Conservation (phyloP, 2,113 vertebrate species). For the Oenanthe melanoleuca region DNA sequence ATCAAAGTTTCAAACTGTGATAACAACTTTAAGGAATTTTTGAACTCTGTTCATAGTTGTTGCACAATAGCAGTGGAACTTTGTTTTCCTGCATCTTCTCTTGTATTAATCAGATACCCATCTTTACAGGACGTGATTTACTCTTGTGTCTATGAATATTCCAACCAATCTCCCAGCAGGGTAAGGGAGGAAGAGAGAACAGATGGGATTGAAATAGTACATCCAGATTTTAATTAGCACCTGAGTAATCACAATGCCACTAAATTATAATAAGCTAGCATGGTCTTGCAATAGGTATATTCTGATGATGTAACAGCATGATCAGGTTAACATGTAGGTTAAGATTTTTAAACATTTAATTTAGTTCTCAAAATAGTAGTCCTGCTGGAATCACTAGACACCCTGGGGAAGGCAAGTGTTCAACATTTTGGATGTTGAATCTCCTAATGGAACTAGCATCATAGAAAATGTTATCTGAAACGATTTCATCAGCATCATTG, state of each 20-base stretch:
- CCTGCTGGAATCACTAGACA: not conserved
- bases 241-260: not conserved
- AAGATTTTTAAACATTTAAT: not conserved
- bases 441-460: not conserved
- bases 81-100: not conserved
- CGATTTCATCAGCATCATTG: not conserved
- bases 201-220: not conserved
- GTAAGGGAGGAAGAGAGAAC: not conserved
- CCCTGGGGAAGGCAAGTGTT: not conserved
- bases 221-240: conserved; percentile 11
- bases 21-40: not conserved
- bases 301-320: not conserved
- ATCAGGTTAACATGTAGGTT: not conserved
- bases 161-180: not conserved
- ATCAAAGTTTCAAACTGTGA: not conserved
- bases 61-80: not conserved
- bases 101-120: not conserved
- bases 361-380: not conserved
- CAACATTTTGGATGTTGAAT: not conserved
- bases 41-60: not conserved
- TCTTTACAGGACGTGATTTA: not conserved
- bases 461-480: not conserved
- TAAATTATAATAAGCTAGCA: not conserved
- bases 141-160: not conserved
- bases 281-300: not conserved